These are phyloP conservation scores for Anoplopoma fimbria DNA, from an alignment of 2,113 vertebrate genomes.

Conservation along the genomic window DNA sequence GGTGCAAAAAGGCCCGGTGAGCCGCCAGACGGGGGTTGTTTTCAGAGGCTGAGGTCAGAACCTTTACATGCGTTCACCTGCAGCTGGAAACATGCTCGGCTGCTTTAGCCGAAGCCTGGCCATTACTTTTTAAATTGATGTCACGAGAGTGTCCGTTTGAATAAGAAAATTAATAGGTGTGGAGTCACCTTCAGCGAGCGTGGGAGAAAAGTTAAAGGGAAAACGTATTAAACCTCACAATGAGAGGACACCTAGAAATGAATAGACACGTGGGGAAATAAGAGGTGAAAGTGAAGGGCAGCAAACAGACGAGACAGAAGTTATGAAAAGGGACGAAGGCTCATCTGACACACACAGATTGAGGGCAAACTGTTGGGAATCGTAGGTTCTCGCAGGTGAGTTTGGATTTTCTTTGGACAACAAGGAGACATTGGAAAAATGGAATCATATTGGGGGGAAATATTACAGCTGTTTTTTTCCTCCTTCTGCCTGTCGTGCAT, in stretches of 20 bases:
- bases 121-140: constrained; percentile 51
- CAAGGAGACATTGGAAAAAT: constrained; percentile 37
- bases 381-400: constrained; percentile 26
- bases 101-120: neutral
- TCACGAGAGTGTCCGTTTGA: constrained; percentile 39
- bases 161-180: constrained; percentile 9
- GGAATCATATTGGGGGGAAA: constrained; percentile 3
- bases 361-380: constrained; percentile 60
- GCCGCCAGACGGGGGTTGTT: constrained; percentile 10
- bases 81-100: constrained; percentile 22
- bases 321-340: constrained; percentile 35
- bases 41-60: constrained; percentile 51
- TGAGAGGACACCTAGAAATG: constrained; percentile 19
- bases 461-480: constrained; percentile 15
- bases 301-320: neutral
- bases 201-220: neutral
- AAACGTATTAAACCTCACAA: constrained; percentile 31
- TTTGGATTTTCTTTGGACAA: constrained; percentile 58
- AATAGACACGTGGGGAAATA: constrained; percentile 38
- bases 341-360: constrained; percentile 59
- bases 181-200: constrained; percentile 24
- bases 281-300: constrained; percentile 11
- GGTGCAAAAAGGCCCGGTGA: constrained; percentile 68
- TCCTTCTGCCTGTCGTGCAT: neutral
- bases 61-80: constrained; percentile 29